Conservation (phyloP, 1,140 invertebrate species). For the Nebria ingens region DNA sequence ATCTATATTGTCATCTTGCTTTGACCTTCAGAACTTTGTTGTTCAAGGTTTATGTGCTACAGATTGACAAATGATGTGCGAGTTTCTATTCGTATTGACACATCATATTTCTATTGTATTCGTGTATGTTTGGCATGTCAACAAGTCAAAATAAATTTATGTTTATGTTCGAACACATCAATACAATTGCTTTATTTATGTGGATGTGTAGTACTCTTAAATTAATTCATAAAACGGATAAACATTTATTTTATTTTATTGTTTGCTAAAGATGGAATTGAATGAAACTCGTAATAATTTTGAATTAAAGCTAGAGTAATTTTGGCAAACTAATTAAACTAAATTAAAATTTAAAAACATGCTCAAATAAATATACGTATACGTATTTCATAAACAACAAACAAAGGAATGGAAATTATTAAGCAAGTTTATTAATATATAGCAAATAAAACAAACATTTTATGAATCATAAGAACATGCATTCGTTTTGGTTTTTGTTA, state of each 20-base stretch:
- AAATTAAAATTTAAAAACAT: too few species aligned
- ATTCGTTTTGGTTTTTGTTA: too few species aligned
- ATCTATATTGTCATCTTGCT: neutral
- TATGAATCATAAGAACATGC: too few species aligned
- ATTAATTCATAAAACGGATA: neutral
- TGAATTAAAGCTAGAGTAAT: too few species aligned
- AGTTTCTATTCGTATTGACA: neutral
- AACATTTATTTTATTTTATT: neutral
- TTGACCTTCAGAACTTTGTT: neutral
- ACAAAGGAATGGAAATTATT: too few species aligned
- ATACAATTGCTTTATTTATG: neutral
- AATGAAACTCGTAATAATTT: too few species aligned
- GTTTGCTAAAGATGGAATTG: too few species aligned
- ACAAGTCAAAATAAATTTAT: neutral
- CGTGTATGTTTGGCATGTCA: neutral
- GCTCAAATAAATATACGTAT: too few species aligned
- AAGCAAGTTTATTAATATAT: too few species aligned
- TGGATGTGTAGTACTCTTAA: neutral
- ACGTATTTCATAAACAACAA: too few species aligned
- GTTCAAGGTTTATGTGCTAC: conserved; percentile 18
- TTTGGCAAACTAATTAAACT: too few species aligned
- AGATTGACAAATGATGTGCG: conserved; percentile 18
- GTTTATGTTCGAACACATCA: neutral
- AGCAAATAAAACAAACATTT: too few species aligned
- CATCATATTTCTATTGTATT: neutral